Evolutionary conservation across 2,888 invertebrate genomes (phyloP).

Genomic region (Agrotis segetum): DNA sequence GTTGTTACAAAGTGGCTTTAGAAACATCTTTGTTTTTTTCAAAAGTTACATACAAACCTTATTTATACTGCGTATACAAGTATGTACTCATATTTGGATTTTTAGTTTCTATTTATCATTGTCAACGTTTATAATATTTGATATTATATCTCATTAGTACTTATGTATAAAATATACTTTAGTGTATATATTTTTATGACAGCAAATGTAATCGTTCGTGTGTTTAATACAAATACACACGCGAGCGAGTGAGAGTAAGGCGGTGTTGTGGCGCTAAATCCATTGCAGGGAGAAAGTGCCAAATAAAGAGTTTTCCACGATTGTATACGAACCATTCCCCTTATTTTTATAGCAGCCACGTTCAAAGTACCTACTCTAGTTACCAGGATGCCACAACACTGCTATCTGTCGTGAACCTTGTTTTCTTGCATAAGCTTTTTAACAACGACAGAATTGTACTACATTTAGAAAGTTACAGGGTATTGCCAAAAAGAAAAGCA

Average conservation of each 20-base stretch:
- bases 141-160: conserved; percentile 32
- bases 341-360: not conserved
- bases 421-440: conserved; percentile 18
- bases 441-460: conserved; percentile 33
- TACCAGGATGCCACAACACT: conserved; percentile 11
- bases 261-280: conserved; percentile 13
- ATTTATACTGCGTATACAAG: not conserved
- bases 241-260: conserved; percentile 7
- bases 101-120: conserved; percentile 18
- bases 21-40: conserved; percentile 7
- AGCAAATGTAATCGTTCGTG: conserved; percentile 1
- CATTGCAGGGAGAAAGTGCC: not conserved
- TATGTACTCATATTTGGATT: conserved; percentile 3
- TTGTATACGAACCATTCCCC: not conserved
- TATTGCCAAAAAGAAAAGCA: conserved; percentile 65
- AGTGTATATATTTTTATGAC: conserved; percentile 22
- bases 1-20: conserved; percentile 19
- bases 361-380: not conserved
- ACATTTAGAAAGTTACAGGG: conserved; percentile 68
- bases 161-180: conserved; percentile 22
- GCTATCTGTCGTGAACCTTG: not conserved
- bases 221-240: not conserved
- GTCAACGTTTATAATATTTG: conserved; percentile 7
- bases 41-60: not conserved
- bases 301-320: not conserved